These are phyloP conservation scores for Stercorarius parasiticus DNA, from an alignment of 2,113 vertebrate genomes.

Conservation along the genomic window DNA sequence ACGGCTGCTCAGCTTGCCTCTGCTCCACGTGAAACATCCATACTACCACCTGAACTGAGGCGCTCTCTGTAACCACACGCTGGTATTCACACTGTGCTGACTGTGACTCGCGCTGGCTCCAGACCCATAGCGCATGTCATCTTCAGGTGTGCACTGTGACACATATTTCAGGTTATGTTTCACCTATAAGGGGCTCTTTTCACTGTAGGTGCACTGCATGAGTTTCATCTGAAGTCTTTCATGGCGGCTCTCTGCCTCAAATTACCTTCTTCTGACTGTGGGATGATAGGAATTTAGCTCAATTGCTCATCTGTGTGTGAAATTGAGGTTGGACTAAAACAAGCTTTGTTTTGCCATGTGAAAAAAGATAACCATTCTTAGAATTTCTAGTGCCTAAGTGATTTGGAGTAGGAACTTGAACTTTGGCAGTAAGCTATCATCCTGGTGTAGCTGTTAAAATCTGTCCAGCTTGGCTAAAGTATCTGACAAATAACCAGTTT, in stretches of 20 bases:
- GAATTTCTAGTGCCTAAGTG: neutral
- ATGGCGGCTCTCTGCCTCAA: neutral
- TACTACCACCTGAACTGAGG: fast-evolving
- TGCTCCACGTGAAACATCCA: neutral
- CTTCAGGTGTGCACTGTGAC: neutral
- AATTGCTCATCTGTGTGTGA: neutral
- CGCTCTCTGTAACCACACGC: fast-evolving
- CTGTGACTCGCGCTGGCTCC: neutral
- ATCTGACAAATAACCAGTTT: neutral
- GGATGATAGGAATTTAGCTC: neutral
- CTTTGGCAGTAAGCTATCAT: neutral
- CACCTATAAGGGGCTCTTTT: neutral
- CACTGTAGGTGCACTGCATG: neutral
- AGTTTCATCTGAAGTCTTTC: neutral
- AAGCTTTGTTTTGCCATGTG: neutral
- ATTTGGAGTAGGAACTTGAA: neutral
- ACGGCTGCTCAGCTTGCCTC: neutral
- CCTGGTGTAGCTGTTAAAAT: neutral
- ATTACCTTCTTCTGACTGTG: neutral
- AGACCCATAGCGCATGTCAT: neutral
- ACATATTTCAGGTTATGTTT: neutral
- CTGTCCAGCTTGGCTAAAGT: neutral
- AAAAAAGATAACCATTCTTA: neutral
- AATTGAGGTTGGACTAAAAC: neutral
- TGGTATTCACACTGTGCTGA: fast-evolving